A percentile compares a stretch with the other conserved stretches of the same genome.
phyloP scores from a whole-genome alignment of 2,113 vertebrate species.

The Mustela nigripes region DNA sequence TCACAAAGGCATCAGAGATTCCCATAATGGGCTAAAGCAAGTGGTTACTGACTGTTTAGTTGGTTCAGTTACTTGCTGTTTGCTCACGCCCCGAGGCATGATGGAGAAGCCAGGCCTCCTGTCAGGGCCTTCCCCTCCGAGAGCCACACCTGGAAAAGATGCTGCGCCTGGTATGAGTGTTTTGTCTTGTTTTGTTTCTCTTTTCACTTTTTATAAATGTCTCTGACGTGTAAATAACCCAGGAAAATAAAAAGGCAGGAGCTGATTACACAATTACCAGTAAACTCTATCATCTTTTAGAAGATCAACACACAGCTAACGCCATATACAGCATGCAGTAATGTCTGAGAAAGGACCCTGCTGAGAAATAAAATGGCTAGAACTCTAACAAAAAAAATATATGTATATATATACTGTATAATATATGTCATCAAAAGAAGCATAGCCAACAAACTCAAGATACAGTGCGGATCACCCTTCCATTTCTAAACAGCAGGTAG shows the following conservation, averaged over 20 bases:
- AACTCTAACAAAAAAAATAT: constrained; percentile 87
- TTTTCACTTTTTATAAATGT: constrained; percentile 75
- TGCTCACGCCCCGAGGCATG: constrained; percentile 12
- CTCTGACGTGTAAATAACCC: constrained; percentile 82
- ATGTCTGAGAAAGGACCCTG: constrained; percentile 87
- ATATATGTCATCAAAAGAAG: constrained; percentile 88
- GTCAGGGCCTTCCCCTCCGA: neutral
- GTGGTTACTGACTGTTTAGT: constrained; percentile 67
- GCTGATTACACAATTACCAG: constrained; percentile 83
- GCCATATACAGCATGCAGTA: constrained; percentile 91
- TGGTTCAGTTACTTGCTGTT: constrained; percentile 59
- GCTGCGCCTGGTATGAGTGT: constrained; percentile 66
- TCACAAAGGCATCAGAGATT: constrained; percentile 78
- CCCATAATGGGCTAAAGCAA: constrained; percentile 74
- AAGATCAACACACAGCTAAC: constrained; percentile 88
- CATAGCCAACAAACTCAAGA: constrained; percentile 80
- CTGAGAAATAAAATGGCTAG: constrained; percentile 86
- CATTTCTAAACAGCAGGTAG: constrained; percentile 74
- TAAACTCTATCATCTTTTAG: constrained; percentile 84
- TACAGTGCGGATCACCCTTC: constrained; percentile 66
- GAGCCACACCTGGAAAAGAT: constrained; percentile 72
- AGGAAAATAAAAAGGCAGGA: constrained; percentile 78
- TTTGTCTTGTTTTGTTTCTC: neutral
- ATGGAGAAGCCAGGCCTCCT: neutral
- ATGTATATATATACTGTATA: constrained; percentile 85